These are phyloP conservation scores for Catocala nupta DNA, from an alignment of 2,888 invertebrate genomes.

Conservation along the genomic window DNA sequence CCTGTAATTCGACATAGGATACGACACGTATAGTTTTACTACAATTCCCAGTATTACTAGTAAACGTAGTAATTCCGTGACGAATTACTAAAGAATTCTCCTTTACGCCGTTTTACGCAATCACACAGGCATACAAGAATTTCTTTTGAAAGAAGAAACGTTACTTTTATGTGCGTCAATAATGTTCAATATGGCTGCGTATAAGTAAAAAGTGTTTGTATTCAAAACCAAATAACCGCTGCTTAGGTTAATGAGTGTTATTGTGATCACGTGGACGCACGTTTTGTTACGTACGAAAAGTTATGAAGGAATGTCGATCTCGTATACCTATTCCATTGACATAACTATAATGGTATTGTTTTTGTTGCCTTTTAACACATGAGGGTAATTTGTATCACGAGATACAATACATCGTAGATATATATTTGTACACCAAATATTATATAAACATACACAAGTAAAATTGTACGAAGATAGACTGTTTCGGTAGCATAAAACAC, in stretches of 20 bases:
- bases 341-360: no score
- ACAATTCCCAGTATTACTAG: slow-evolving; percentile 22
- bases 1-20: slow-evolving; percentile 33
- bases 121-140: slow-evolving; percentile 13
- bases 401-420: no score
- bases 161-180: slow-evolving; percentile 16
- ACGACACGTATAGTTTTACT: slow-evolving; percentile 24
- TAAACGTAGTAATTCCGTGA: slow-evolving; percentile 23
- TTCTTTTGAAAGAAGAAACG: slow-evolving; percentile 35
- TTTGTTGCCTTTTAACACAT: no score
- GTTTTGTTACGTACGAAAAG: slow-evolving; percentile 10
- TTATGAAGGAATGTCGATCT: no score
- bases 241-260: slow-evolving; percentile 17
- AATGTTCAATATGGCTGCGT: slow-evolving; percentile 5
- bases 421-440: no score
- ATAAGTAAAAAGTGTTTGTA: slow-evolving; percentile 11
- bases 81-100: slow-evolving; percentile 36
- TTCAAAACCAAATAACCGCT: slow-evolving; percentile 8
- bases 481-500: no score
- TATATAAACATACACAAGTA: no score
- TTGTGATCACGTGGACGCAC: slow-evolving; percentile 13
- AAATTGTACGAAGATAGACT: no score
- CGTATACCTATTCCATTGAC: no score
- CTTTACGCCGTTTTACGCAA: slow-evolving; percentile 32
- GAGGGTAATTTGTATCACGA: no score